Evolutionary conservation across 2,797 vertebrate genomes (phyloP).

Genomic region (Pseudomugil gertrudae): DNA sequence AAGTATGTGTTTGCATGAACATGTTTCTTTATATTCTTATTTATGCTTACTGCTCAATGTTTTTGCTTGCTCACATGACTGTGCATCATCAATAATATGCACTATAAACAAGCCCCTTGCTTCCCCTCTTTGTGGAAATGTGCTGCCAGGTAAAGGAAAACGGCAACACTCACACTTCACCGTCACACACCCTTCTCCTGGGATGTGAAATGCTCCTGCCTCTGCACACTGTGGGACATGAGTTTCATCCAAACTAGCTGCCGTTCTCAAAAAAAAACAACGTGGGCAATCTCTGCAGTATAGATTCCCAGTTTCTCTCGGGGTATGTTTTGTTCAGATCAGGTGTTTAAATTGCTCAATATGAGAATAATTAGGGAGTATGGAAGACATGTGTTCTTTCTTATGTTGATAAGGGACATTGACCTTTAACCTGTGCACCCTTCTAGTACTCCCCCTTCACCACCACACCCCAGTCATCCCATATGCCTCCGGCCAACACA

Average conservation of each 20-base stretch:
- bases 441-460: slow-evolving; percentile 39
- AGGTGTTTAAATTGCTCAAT: slow-evolving; percentile 82
- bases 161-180: slow-evolving; percentile 38
- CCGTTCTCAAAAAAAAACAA: slow-evolving; percentile 72
- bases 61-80: slow-evolving; percentile 43
- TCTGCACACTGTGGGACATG: slow-evolving; percentile 73
- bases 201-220: slow-evolving; percentile 72
- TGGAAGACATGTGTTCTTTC: slow-evolving; percentile 82
- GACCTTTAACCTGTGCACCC: slow-evolving; percentile 74
- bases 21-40: slow-evolving; percentile 47
- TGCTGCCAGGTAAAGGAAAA: slow-evolving; percentile 65
- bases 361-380: slow-evolving; percentile 83
- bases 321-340: slow-evolving; percentile 75
- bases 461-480: slow-evolving; percentile 56
- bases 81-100: slow-evolving; percentile 60
- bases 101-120: slow-evolving; percentile 65
- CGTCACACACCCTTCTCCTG: slow-evolving; percentile 69
- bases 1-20: slow-evolving; percentile 26
- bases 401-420: slow-evolving; percentile 82
- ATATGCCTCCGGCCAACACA: slow-evolving; percentile 61
- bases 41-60: slow-evolving; percentile 40
- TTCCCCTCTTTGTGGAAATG: slow-evolving; percentile 68
- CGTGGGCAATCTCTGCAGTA: slow-evolving; percentile 72
- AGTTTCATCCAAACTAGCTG: slow-evolving; percentile 77
- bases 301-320: slow-evolving; percentile 69